These are phyloP conservation scores for Dinomys branickii DNA, from an alignment of 2,113 vertebrate species.

Conservation along the genomic window DNA sequence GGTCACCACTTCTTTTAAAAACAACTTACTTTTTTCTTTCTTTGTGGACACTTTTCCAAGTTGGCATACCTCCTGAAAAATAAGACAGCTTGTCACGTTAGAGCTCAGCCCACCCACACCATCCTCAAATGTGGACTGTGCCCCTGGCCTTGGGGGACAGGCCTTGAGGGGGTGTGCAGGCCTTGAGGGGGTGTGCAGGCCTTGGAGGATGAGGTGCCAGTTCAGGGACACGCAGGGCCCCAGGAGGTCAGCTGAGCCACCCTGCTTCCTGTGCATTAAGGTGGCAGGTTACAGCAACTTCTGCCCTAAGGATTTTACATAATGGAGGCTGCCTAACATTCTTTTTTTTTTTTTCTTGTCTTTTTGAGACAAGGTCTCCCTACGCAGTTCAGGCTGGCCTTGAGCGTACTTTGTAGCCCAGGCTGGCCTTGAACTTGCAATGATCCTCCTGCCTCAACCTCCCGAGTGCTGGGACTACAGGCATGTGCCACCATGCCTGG, in stretches of 20 bases:
- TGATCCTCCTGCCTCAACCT: too few relatives aligned
- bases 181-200: rapidly evolving
- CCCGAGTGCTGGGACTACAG: too few relatives aligned
- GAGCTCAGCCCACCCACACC: not conserved
- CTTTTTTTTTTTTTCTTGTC: too few relatives aligned
- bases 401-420: too few relatives aligned
- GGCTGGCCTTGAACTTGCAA: too few relatives aligned
- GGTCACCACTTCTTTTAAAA: not conserved
- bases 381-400: too few relatives aligned
- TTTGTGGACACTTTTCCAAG: not conserved
- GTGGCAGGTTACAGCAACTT: not conserved
- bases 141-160: too few relatives aligned
- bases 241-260: too few relatives aligned
- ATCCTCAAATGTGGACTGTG: rapidly evolving
- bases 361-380: too few relatives aligned
- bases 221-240: not conserved
- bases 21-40: conserved; percentile 50
- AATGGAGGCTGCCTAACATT: not conserved
- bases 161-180: rapidly evolving
- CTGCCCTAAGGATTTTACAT: not conserved
- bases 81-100: not conserved
- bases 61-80: conserved; percentile 59
- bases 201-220: too few relatives aligned
- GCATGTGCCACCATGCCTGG: too few relatives aligned
- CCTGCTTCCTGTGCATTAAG: not conserved